Conservation (phyloP, 2,888 invertebrate species). For the Hypolimnas misippus region DNA sequence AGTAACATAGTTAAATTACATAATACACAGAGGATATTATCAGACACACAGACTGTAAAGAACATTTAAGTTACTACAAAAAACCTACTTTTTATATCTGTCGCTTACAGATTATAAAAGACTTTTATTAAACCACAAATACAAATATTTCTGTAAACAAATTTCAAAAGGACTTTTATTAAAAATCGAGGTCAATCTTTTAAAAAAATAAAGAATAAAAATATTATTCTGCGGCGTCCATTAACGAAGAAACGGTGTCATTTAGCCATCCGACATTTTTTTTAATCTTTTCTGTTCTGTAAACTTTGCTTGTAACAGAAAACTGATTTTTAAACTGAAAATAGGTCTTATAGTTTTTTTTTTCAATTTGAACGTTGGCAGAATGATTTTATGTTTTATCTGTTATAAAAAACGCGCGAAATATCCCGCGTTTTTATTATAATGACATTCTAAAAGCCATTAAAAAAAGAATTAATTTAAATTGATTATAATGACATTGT, state of each 20-base stretch:
- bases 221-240: background rate
- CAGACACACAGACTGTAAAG: no score
- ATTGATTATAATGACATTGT: no score
- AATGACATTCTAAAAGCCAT: background rate
- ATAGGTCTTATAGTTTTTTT: background rate
- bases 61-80: background rate
- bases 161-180: constrained; percentile 1
- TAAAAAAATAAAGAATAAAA: background rate
- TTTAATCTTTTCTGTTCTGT: constrained; percentile 2
- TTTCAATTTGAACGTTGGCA: background rate
- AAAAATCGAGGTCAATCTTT: constrained; percentile 5
- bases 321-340: background rate
- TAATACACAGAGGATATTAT: no score
- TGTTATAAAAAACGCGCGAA: background rate
- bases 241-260: constrained; percentile 1
- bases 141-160: background rate
- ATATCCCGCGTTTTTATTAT: background rate
- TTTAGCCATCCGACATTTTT: background rate
- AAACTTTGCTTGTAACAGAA: constrained; percentile 2
- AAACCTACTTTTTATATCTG: background rate
- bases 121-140: background rate
- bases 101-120: background rate
- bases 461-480: no score
- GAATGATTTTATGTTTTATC: background rate
- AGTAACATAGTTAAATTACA: no score